phyloP scores from a whole-genome alignment of 2,797 vertebrate genomes.

The Phoxinus dragarum region DNA sequence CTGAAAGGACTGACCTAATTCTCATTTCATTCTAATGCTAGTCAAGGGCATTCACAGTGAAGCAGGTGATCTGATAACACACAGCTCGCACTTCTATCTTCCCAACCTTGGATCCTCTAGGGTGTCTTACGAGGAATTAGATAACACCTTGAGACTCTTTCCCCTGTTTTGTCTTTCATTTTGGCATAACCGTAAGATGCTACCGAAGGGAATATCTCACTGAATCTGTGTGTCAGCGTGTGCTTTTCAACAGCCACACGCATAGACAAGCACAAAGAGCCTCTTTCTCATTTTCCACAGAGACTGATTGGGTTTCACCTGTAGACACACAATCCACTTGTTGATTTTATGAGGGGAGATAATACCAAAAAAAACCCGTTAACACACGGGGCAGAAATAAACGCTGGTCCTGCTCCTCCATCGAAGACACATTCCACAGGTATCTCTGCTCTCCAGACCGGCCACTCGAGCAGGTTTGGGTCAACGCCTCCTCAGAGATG shows the following conservation, averaged over 20 bases:
- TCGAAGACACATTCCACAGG: slow-evolving; percentile 29
- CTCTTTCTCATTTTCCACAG: slow-evolving; percentile 62
- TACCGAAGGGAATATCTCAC: slow-evolving; percentile 5
- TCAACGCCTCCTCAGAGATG: slow-evolving; percentile 14
- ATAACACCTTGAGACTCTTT: slow-evolving; percentile 38
- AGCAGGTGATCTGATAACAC: slow-evolving; percentile 32
- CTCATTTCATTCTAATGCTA: not conserved
- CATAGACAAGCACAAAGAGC: slow-evolving; percentile 66
- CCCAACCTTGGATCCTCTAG: slow-evolving; percentile 20
- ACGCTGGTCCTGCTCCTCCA: not conserved
- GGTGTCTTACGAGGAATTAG: slow-evolving; percentile 40
- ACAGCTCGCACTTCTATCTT: slow-evolving; percentile 21
- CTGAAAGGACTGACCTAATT: not conserved
- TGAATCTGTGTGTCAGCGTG: not conserved
- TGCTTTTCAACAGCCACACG: slow-evolving; percentile 52
- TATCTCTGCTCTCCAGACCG: slow-evolving; percentile 50
- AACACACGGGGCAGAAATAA: slow-evolving; percentile 38
- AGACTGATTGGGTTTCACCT: slow-evolving; percentile 78
- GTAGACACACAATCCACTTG: slow-evolving; percentile 73
- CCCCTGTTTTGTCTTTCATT: not conserved
- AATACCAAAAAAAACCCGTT: not conserved
- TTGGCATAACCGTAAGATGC: slow-evolving; percentile 22
- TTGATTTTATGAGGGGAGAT: slow-evolving; percentile 64
- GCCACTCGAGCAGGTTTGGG: slow-evolving; percentile 29
- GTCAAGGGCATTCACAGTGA: slow-evolving; percentile 29